phyloP scores from a whole-genome alignment of 2,888 invertebrate species.

The Caenorhabditis japonica region DNA sequence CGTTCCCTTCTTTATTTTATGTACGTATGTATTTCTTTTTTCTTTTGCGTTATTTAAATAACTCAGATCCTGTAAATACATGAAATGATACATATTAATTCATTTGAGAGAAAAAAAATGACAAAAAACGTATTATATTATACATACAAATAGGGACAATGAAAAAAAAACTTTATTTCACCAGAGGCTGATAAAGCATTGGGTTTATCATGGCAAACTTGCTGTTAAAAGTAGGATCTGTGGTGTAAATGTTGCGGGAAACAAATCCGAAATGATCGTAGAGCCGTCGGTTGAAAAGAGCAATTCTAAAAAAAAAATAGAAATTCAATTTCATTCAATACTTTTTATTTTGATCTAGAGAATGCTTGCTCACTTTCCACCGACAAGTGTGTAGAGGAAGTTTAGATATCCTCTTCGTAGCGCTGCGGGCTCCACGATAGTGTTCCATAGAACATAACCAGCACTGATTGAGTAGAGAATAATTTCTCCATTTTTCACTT shows the following conservation, averaged over 20 bases:
- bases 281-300: constrained; percentile 62
- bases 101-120: no score
- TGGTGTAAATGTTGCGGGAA: constrained; percentile 51
- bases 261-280: constrained; percentile 64
- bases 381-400: constrained; percentile 85
- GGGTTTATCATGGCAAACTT: constrained; percentile 64
- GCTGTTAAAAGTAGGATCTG: constrained; percentile 50
- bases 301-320: constrained; percentile 55
- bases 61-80: neutral
- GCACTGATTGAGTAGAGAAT: constrained; percentile 86
- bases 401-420: constrained; percentile 88
- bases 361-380: constrained; percentile 77
- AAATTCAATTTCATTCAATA: neutral
- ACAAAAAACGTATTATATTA: no score
- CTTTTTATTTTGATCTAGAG: no score
- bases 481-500: constrained; percentile 83
- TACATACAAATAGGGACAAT: no score
- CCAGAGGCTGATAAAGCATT: constrained; percentile 54
- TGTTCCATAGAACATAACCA: constrained; percentile 78
- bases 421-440: constrained; percentile 86
- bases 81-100: no score
- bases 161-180: constrained; percentile 8
- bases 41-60: neutral
- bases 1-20: no score
- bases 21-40: no score